Conservation (phyloP, 2,888 invertebrate species). For the Caenorhabditis afra region DNA sequence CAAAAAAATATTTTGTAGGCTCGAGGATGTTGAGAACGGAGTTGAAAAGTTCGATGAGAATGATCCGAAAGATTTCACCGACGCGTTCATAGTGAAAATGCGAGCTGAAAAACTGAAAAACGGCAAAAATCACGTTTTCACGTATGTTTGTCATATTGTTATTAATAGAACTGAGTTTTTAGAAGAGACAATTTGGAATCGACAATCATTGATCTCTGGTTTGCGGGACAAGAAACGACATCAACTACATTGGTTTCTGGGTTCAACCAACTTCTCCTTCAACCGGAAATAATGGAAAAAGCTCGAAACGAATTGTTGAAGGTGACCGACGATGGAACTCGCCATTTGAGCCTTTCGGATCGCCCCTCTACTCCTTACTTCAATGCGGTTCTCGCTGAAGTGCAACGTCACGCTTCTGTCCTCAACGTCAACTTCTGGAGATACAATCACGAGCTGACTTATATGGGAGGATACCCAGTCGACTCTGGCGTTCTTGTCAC, state of each 20-base stretch:
- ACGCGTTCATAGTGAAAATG: too few relatives aligned
- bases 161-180: too few relatives aligned
- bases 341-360: slow-evolving; percentile 22
- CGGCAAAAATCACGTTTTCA: too few relatives aligned
- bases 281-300: slow-evolving; percentile 2
- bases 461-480: slow-evolving; percentile 16
- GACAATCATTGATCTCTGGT: slow-evolving; percentile 42
- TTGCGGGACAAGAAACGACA: slow-evolving; percentile 39
- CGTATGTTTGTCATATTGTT: too few relatives aligned
- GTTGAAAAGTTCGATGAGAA: too few relatives aligned
- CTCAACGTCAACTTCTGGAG: slow-evolving; percentile 27
- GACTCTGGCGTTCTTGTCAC: slow-evolving; percentile 27
- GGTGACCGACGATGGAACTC: slow-evolving; percentile 1
- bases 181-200: too few relatives aligned
- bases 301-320: slow-evolving; percentile 9
- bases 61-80: too few relatives aligned
- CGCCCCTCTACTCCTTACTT: slow-evolving; percentile 14
- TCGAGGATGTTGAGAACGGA: too few relatives aligned
- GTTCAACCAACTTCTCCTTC: slow-evolving; percentile 24
- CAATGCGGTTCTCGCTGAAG: slow-evolving; percentile 6
- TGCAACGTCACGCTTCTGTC: slow-evolving; percentile 30
- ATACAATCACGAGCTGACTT: slow-evolving; percentile 2
- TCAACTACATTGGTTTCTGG: slow-evolving; percentile 25
- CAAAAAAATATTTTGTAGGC: too few relatives aligned
- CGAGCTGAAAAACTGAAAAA: too few relatives aligned